phyloP scores from a whole-genome alignment of 2,797 vertebrate genomes.

The Carduelis carduelis region DNA sequence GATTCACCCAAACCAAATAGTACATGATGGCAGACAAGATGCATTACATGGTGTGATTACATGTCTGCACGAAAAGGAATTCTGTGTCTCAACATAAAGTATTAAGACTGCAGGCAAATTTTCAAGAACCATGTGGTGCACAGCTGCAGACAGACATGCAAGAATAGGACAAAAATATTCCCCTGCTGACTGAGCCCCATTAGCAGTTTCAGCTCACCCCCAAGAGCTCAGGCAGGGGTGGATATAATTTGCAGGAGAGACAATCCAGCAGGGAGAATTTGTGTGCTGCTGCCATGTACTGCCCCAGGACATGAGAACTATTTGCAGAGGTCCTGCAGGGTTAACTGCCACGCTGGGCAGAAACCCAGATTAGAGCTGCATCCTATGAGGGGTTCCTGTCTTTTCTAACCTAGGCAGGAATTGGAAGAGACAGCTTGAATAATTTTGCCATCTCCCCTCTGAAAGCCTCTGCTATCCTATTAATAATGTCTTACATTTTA shows the following conservation, averaged over 20 bases:
- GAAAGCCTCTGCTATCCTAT: background rate
- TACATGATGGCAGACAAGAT: background rate
- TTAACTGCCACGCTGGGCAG: background rate
- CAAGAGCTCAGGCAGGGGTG: background rate
- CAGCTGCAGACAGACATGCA: background rate
- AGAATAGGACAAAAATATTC: background rate
- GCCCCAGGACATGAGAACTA: background rate
- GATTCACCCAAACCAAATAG: background rate
- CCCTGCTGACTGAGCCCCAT: background rate
- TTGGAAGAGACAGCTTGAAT: background rate
- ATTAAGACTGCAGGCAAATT: background rate
- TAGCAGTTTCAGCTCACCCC: background rate
- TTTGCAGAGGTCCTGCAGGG: background rate
- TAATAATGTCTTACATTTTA: conserved; percentile 5
- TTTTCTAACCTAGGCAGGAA: background rate
- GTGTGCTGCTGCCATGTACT: background rate
- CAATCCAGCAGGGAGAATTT: background rate
- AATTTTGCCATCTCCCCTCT: background rate
- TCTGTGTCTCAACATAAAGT: background rate
- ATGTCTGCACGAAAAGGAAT: background rate
- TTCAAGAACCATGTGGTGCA: background rate
- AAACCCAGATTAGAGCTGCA: background rate
- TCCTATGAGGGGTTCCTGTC: background rate
- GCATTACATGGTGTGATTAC: background rate
- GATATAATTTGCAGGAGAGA: background rate